phyloP scores from a whole-genome alignment of 2,888 invertebrate species.

The Lutraria lutraria region DNA sequence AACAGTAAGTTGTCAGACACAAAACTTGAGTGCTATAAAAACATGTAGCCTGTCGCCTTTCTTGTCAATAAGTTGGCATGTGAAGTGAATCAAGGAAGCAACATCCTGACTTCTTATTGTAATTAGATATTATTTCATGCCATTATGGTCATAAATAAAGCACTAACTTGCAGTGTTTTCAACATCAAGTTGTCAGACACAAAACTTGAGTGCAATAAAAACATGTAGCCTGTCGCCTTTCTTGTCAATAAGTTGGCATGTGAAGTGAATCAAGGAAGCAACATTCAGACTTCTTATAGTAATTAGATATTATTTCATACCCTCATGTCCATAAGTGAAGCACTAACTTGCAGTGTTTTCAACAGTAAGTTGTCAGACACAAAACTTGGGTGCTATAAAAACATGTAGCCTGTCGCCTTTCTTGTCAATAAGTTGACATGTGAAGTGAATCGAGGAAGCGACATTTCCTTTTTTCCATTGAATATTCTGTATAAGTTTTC shows the following conservation, averaged over 20 bases:
- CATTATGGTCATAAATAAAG: neutral
- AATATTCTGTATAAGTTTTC: too few relatives aligned
- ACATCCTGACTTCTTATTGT: neutral
- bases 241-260: slow-evolving; percentile 52
- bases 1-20: slow-evolving; percentile 18
- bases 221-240: slow-evolving; percentile 74
- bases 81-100: slow-evolving; percentile 55
- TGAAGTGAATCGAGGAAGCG: slow-evolving; percentile 54
- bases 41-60: slow-evolving; percentile 74
- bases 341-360: neutral
- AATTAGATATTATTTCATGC: neutral
- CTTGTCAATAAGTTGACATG: slow-evolving; percentile 53
- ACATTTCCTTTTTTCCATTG: neutral
- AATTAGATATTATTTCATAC: neutral
- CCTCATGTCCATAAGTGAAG: neutral
- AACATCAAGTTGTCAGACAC: slow-evolving; percentile 18
- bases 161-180: neutral
- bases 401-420: slow-evolving; percentile 73
- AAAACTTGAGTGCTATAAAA: slow-evolving; percentile 51
- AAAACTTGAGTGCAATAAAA: slow-evolving; percentile 51
- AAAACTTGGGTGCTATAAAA: slow-evolving; percentile 54
- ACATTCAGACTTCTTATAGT: neutral
- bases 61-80: slow-evolving; percentile 52
- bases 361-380: slow-evolving; percentile 21
- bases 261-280: slow-evolving; percentile 55